phyloP scores from a whole-genome alignment of 2,888 invertebrate species.

The Apodemia duryi region DNA sequence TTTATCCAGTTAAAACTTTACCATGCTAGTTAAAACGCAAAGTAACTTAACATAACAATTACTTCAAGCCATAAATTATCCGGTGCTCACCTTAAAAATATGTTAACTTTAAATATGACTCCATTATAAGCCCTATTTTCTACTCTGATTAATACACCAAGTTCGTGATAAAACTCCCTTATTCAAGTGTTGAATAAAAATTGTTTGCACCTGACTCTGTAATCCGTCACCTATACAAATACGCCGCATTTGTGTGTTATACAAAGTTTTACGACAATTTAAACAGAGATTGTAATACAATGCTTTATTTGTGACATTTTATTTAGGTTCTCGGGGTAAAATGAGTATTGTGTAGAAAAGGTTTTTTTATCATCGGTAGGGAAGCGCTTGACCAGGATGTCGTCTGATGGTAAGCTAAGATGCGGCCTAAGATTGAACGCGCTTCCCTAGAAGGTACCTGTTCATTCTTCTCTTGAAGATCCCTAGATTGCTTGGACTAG shows the following conservation, averaged over 20 bases:
- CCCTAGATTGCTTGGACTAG: too few relatives aligned
- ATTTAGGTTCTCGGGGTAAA: background rate
- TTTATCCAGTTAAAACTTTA: slow-evolving; percentile 6
- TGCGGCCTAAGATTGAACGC: too few relatives aligned
- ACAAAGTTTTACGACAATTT: slow-evolving; percentile 1
- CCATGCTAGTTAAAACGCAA: background rate
- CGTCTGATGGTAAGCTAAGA: too few relatives aligned
- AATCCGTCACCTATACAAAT: slow-evolving; percentile 19
- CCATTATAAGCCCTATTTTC: background rate
- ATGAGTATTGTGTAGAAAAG: background rate
- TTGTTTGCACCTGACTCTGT: slow-evolving; percentile 19
- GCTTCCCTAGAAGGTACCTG: too few relatives aligned
- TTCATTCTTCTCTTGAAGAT: too few relatives aligned
- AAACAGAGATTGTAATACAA: background rate
- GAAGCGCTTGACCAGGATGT: too few relatives aligned
- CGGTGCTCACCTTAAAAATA: slow-evolving; percentile 5
- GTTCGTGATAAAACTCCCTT: slow-evolving; percentile 12
- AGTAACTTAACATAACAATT: background rate
- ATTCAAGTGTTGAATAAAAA: slow-evolving; percentile 18
- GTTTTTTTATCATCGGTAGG: background rate
- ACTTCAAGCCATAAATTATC: background rate
- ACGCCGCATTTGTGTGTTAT: background rate
- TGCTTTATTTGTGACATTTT: background rate
- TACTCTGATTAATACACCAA: slow-evolving; percentile 15
- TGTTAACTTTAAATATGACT: slow-evolving; percentile 5